Evolutionary conservation across 2,797 vertebrate species (phyloP).

Genomic region (Nothura maculosa): DNA sequence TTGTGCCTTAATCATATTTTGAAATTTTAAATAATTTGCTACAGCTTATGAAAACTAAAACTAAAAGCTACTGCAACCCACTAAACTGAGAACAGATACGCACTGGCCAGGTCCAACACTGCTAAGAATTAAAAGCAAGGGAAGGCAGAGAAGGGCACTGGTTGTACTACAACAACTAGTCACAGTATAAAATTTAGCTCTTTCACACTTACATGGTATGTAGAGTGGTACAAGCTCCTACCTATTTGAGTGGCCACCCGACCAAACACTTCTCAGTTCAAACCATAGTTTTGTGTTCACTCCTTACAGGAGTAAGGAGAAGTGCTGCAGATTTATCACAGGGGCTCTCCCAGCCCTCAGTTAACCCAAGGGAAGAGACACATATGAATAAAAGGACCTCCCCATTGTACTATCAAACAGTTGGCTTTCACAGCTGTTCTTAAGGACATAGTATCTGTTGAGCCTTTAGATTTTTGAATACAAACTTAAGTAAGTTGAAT

Average conservation of each 20-base stretch:
- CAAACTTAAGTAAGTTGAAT: background rate
- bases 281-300: background rate
- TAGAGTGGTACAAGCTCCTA: background rate
- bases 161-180: too few relatives aligned
- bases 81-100: background rate
- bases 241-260: background rate
- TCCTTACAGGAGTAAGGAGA: background rate
- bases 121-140: fast-evolving
- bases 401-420: background rate
- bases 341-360: background rate
- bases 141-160: background rate
- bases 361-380: background rate
- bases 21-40: background rate
- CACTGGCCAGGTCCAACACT: background rate
- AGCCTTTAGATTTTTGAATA: background rate
- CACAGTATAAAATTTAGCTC: background rate
- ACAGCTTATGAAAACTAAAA: background rate
- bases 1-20: background rate
- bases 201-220: background rate
- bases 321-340: background rate
- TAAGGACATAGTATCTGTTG: background rate
- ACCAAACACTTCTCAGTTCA: background rate
- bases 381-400: background rate
- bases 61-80: background rate
- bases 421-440: background rate